phyloP scores from a whole-genome alignment of 2,888 invertebrate species.

The Erebia ligea region DNA sequence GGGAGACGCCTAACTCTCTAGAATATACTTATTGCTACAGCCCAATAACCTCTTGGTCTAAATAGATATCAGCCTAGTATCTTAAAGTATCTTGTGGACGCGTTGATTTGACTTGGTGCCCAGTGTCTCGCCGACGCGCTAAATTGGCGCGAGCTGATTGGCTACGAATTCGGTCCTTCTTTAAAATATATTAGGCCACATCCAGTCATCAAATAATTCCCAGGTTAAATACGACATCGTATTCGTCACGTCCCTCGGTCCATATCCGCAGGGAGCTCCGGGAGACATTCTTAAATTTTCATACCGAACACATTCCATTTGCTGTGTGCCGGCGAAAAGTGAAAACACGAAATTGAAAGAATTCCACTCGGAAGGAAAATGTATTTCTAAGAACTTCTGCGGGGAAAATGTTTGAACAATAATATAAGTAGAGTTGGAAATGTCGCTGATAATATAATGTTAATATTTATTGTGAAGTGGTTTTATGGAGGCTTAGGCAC shows the following conservation, averaged over 20 bases:
- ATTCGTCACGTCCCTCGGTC: constrained; percentile 66
- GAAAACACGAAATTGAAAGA: constrained; percentile 57
- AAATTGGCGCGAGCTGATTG: no score
- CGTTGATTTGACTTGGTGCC: no score
- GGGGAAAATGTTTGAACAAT: constrained; percentile 29
- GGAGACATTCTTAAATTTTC: constrained; percentile 75
- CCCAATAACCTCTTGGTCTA: no score
- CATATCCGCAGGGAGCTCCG: constrained; percentile 66
- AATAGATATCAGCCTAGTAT: no score
- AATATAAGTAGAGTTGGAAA: constrained; percentile 11
- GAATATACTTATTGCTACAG: no score
- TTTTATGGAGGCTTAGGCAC: background rate
- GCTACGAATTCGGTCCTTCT: no score
- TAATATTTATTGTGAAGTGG: constrained; percentile 6
- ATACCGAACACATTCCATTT: constrained; percentile 58
- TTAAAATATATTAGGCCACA: constrained; percentile 36
- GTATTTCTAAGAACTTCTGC: constrained; percentile 32
- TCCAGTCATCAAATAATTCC: constrained; percentile 33
- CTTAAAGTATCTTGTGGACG: no score
- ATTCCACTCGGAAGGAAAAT: constrained; percentile 33
- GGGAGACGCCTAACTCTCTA: no score
- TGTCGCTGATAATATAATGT: background rate
- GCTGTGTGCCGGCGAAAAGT: constrained; percentile 56
- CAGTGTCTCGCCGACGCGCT: no score
- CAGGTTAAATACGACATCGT: constrained; percentile 35